phyloP scores from a whole-genome alignment of 2,888 invertebrate species.

The Uloborus plumipes region DNA sequence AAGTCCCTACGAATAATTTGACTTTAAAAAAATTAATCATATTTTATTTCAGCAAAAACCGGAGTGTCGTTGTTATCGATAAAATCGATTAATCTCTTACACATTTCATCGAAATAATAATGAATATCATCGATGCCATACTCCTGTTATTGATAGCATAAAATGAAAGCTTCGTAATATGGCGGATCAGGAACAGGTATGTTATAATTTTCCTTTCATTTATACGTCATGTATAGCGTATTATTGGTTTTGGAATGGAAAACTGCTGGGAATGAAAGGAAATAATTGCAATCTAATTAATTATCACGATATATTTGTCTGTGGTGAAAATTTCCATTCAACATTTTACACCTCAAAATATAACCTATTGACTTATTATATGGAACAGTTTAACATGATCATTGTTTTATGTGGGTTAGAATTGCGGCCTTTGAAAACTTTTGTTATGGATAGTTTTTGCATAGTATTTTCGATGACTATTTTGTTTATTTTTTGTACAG shows the following conservation, averaged over 20 bases:
- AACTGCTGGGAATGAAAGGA: constrained; percentile 9
- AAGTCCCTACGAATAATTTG: too few relatives aligned
- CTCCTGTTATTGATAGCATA: neutral
- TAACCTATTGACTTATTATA: constrained; percentile 5
- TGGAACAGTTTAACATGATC: neutral
- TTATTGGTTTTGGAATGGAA: constrained; percentile 43
- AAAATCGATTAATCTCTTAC: too few relatives aligned
- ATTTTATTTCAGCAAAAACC: too few relatives aligned
- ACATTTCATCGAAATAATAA: too few relatives aligned
- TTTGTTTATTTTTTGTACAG: too few relatives aligned
- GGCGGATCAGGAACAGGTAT: constrained; percentile 48
- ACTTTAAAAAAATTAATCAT: too few relatives aligned
- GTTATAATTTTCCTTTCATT: constrained; percentile 21
- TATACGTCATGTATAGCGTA: neutral
- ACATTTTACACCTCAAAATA: constrained; percentile 44
- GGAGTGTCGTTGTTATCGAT: too few relatives aligned
- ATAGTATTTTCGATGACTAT: too few relatives aligned
- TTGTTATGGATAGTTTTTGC: too few relatives aligned
- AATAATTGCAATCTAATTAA: neutral
- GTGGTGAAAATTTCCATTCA: constrained; percentile 57
- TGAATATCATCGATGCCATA: neutral
- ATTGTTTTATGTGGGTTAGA: too few relatives aligned
- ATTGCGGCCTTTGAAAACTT: too few relatives aligned
- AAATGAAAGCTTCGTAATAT: constrained; percentile 26
- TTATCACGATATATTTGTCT: neutral